Conservation (phyloP, 2,113 vertebrate species). For the Eclectus roratus region DNA sequence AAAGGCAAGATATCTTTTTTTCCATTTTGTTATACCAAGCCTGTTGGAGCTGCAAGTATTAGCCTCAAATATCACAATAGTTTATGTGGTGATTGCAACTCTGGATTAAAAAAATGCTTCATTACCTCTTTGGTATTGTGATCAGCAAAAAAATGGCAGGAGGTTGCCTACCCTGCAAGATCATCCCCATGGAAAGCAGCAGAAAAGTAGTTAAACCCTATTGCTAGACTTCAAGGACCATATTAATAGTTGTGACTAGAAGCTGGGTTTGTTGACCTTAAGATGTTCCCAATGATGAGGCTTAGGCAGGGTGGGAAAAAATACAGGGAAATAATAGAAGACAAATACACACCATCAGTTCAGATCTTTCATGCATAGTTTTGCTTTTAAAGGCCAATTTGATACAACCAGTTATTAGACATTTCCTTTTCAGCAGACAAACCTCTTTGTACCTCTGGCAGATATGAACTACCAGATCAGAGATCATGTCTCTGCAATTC, state of each 20-base stretch:
- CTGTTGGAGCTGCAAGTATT: neutral
- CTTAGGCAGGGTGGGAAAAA: neutral
- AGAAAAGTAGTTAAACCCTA: neutral
- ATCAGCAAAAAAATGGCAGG: neutral
- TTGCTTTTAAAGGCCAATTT: neutral
- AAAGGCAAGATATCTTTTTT: neutral
- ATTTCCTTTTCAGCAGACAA: neutral
- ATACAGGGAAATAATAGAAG: neutral
- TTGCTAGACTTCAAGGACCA: neutral
- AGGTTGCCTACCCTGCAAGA: neutral
- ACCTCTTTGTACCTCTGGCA: neutral
- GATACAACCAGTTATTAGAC: neutral
- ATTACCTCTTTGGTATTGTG: neutral
- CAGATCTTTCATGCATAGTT: neutral
- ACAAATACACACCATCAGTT: neutral
- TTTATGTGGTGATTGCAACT: neutral
- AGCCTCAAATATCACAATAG: neutral
- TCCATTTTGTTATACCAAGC: neutral
- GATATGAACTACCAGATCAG: neutral
- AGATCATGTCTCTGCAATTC: neutral
- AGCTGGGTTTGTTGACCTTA: neutral
- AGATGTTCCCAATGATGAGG: neutral
- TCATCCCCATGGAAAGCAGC: neutral
- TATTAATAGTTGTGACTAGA: neutral
- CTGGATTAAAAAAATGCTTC: neutral